Conservation (phyloP, 1,140 invertebrate species). For the Anastatus disparis region DNA sequence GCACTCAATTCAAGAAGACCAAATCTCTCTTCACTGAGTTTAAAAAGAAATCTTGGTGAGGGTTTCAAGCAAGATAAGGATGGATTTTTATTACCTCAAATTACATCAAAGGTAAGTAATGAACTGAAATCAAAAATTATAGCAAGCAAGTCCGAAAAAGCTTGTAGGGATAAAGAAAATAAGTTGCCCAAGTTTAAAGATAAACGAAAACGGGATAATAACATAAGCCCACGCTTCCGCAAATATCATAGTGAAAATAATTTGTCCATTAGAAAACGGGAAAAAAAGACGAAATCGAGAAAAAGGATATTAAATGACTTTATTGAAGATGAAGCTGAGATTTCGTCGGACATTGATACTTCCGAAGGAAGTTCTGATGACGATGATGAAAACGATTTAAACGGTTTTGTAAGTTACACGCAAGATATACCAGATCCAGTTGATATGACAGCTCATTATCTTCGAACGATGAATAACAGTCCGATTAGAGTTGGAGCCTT, state of each 20-base stretch:
- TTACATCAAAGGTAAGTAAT: neutral
- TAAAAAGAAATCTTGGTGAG: neutral
- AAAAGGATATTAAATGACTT: slow-evolving; percentile 55
- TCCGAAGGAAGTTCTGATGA: slow-evolving; percentile 54
- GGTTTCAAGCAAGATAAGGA: neutral
- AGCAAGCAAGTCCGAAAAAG: neutral
- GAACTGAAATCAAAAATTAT: neutral
- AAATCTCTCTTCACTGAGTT: neutral
- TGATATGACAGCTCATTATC: slow-evolving; percentile 70
- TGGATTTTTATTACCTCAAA: neutral
- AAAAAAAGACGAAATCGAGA: slow-evolving; percentile 11
- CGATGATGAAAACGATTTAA: slow-evolving; percentile 60
- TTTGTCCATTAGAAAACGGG: too few species aligned
- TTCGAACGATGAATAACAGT: slow-evolving; percentile 68
- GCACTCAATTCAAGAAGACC: neutral
- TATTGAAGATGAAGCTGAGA: slow-evolving; percentile 70
- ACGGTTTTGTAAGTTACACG: slow-evolving; percentile 57
- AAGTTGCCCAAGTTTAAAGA: neutral
- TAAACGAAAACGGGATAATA: neutral
- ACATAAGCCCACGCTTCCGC: neutral
- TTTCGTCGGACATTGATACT: slow-evolving; percentile 60
- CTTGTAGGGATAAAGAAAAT: neutral
- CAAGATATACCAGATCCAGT: slow-evolving; percentile 59
- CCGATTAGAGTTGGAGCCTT: slow-evolving; percentile 43
- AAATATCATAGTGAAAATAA: too few species aligned